These are phyloP conservation scores for Bombus sylvicola DNA, from an alignment of 1,140 invertebrate genomes.

Conservation along the genomic window DNA sequence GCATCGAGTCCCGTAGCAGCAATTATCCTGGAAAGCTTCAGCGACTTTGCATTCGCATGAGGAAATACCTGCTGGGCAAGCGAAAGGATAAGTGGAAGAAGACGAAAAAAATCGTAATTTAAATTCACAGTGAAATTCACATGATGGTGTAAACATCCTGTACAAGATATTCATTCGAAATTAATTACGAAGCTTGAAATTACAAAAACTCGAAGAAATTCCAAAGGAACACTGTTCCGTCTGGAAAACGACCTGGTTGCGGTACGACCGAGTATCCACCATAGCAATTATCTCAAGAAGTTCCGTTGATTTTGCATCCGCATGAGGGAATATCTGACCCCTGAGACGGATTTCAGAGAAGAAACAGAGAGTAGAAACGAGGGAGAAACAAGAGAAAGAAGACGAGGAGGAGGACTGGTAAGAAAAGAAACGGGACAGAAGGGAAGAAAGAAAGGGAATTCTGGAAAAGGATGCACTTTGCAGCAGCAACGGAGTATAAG, in stretches of 20 bases:
- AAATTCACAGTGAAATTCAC: too few relatives aligned
- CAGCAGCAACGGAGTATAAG: conserved; percentile 77
- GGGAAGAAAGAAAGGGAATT: conserved; percentile 57
- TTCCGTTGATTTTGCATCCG: conserved; percentile 71
- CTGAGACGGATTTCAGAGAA: conserved; percentile 1
- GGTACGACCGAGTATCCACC: conserved; percentile 4
- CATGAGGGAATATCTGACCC: conserved; percentile 66
- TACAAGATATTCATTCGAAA: neutral
- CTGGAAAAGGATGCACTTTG: conserved; percentile 78
- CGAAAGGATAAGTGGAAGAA: conserved; percentile 1
- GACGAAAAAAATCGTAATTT: neutral
- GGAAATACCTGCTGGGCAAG: conserved; percentile 50
- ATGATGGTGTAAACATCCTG: neutral
- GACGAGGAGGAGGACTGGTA: neutral
- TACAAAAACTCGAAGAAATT: neutral
- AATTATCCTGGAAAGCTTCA: conserved; percentile 70
- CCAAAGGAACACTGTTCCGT: neutral
- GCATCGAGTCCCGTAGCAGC: conserved; percentile 68
- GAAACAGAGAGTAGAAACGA: neutral
- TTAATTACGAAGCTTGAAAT: neutral
- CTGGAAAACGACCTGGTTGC: neutral
- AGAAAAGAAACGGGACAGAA: neutral
- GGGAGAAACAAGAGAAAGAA: neutral
- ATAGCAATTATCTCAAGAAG: conserved; percentile 72
- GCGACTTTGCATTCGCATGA: conserved; percentile 71